Evolutionary conservation across 2,888 invertebrate species (phyloP).

Genomic region (Elaeidobius kamerunicus): DNA sequence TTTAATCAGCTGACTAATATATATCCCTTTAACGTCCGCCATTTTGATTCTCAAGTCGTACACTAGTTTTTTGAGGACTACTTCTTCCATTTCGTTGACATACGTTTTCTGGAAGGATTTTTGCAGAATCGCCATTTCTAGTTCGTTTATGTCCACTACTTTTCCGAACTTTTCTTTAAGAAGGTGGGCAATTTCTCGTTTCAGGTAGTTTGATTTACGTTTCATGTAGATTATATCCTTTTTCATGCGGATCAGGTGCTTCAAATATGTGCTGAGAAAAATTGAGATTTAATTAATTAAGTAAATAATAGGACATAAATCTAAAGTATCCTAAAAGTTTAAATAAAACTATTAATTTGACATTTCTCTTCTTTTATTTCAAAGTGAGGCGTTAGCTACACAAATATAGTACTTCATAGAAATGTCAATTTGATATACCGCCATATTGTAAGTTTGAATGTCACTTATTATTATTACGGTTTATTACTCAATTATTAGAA

Average conservation of each 20-base stretch:
- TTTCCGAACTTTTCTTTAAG: conserved; percentile 59
- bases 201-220: conserved; percentile 55
- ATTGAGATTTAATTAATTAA: conserved; percentile 2
- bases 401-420: no score
- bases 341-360: no score
- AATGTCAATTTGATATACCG: no score
- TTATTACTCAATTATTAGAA: no score
- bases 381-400: no score
- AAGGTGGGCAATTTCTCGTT: conserved; percentile 52
- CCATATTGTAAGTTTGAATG: no score
- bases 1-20: conserved; percentile 49
- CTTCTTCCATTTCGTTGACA: conserved; percentile 56
- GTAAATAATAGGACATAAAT: no score
- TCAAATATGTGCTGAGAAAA: conserved; percentile 58
- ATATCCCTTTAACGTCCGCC: conserved; percentile 49
- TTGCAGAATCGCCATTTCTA: conserved; percentile 56
- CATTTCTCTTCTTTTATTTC: no score
- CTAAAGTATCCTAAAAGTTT: no score
- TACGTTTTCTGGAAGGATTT: conserved; percentile 53
- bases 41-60: conserved; percentile 54
- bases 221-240: conserved; percentile 67
- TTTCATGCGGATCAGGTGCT: conserved; percentile 68
- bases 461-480: no score
- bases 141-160: conserved; percentile 52
- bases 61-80: conserved; percentile 55